Evolutionary conservation across 2,888 invertebrate genomes (phyloP).

Genomic region (Drosophila recens): DNA sequence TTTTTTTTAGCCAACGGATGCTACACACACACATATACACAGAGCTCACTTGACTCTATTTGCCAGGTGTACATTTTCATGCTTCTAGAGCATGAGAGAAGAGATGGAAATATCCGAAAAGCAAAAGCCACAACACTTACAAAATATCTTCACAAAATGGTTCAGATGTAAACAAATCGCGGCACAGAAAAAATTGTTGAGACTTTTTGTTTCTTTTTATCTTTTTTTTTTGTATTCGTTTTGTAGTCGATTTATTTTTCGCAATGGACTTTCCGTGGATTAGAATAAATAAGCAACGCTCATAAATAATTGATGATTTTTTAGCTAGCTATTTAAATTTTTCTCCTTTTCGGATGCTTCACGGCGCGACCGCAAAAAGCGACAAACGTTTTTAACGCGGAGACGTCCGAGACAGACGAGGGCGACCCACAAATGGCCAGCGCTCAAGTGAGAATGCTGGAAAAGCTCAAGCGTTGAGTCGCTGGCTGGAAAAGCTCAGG

Average conservation of each 20-base stretch:
- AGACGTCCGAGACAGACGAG: conserved; percentile 32
- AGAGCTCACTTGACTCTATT: conserved; percentile 30
- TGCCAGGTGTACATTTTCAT: conserved; percentile 70
- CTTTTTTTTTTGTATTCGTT: background rate
- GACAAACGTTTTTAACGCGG: conserved; percentile 13
- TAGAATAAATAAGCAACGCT: conserved; percentile 26
- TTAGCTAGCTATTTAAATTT: conserved; percentile 40
- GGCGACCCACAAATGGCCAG: conserved; percentile 61
- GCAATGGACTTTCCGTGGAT: conserved; percentile 12
- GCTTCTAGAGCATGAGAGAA: conserved; percentile 12
- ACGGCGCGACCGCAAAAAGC: conserved; percentile 38
- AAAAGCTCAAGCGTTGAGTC: conserved; percentile 52
- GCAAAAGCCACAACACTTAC: conserved; percentile 38
- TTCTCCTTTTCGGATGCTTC: conserved; percentile 34
- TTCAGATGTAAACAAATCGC: conserved; percentile 56
- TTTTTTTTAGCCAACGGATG: conserved; percentile 56
- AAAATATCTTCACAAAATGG: conserved; percentile 51
- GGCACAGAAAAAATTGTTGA: conserved; percentile 20
- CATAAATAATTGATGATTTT: conserved; percentile 44
- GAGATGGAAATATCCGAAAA: conserved; percentile 2
- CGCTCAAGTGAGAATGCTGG: conserved; percentile 68
- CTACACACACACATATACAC: conserved; percentile 16
- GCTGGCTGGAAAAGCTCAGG: conserved; percentile 56
- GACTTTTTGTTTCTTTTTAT: background rate
- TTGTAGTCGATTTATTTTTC: background rate